Evolutionary conservation across 2,888 invertebrate genomes (phyloP).

Genomic region (Erebia ligea): DNA sequence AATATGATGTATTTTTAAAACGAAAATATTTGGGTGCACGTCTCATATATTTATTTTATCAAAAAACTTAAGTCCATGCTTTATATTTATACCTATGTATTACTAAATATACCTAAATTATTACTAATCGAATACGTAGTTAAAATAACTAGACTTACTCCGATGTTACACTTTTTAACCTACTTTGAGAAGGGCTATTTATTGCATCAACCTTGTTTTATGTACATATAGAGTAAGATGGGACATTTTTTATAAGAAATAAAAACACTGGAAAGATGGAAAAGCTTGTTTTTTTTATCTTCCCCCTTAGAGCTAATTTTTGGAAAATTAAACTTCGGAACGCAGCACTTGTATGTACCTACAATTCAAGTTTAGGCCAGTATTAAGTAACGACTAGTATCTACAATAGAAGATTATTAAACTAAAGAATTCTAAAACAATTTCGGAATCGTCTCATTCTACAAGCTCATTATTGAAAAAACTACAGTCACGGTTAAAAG

Average conservation of each 20-base stretch:
- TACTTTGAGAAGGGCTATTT: conserved; percentile 26
- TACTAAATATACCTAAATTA: background rate
- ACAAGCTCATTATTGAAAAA: no score
- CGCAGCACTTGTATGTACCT: no score
- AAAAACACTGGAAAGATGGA: conserved; percentile 18
- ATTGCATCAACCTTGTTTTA: conserved; percentile 16
- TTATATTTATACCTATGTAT: conserved; percentile 6
- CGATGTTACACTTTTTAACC: conserved; percentile 27
- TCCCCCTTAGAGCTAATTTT: background rate
- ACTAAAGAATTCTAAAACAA: no score
- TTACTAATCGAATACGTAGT: conserved; percentile 32
- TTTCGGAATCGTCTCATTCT: no score
- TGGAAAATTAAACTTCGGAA: no score
- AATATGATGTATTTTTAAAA: background rate
- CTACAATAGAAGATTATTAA: no score
- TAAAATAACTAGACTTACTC: conserved; percentile 27
- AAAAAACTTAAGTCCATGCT: conserved; percentile 3
- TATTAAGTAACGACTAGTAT: no score
- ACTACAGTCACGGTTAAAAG: no score
- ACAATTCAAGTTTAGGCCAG: no score
- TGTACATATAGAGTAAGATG: conserved; percentile 34
- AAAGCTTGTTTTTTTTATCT: conserved; percentile 13
- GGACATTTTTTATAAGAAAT: conserved; percentile 37
- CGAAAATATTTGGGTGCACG: background rate
- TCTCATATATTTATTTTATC: background rate